These are phyloP conservation scores for Leptinotarsa haldemani DNA, from an alignment of 2,888 invertebrate genomes.

Conservation along the genomic window DNA sequence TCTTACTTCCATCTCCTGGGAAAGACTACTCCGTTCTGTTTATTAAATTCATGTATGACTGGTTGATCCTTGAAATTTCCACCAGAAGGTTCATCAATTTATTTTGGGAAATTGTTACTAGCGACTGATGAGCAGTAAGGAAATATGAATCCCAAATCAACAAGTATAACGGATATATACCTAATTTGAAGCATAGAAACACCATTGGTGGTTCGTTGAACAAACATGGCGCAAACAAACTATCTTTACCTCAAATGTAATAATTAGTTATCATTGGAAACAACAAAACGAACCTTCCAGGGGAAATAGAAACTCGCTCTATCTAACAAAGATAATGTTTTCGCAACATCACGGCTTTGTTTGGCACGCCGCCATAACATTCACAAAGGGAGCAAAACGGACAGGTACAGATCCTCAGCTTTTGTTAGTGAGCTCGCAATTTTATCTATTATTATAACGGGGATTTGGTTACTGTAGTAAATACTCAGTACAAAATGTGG, in stretches of 20 bases:
- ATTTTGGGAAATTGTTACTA: too few species aligned
- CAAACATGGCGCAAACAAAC: not conserved
- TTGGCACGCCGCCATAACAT: slow-evolving; percentile 12
- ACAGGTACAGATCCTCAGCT: slow-evolving; percentile 27
- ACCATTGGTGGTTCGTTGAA: not conserved
- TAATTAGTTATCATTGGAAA: slow-evolving; percentile 23
- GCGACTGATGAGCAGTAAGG: too few species aligned
- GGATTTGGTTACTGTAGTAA: slow-evolving; percentile 21
- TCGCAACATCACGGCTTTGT: slow-evolving; percentile 29
- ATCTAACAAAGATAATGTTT: slow-evolving; percentile 33
- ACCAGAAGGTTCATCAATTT: too few species aligned
- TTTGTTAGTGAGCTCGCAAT: slow-evolving; percentile 29
- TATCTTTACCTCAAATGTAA: slow-evolving; percentile 14
- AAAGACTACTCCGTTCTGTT: too few species aligned
- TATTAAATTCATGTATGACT: too few species aligned
- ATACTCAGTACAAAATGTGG: slow-evolving; percentile 19
- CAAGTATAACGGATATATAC: too few species aligned
- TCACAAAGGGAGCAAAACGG: slow-evolving; percentile 19
- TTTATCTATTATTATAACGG: slow-evolving; percentile 29
- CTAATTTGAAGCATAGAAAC: too few species aligned
- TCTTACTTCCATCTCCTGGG: too few species aligned
- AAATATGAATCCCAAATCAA: too few species aligned
- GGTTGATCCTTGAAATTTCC: too few species aligned
- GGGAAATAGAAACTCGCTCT: slow-evolving; percentile 30
- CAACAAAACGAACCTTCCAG: slow-evolving; percentile 16